A percentile compares a stretch with the other conserved stretches of the same genome.
Evolutionary conservation across 2,888 invertebrate species (phyloP).

Genomic region (Limnephilus lunatus): DNA sequence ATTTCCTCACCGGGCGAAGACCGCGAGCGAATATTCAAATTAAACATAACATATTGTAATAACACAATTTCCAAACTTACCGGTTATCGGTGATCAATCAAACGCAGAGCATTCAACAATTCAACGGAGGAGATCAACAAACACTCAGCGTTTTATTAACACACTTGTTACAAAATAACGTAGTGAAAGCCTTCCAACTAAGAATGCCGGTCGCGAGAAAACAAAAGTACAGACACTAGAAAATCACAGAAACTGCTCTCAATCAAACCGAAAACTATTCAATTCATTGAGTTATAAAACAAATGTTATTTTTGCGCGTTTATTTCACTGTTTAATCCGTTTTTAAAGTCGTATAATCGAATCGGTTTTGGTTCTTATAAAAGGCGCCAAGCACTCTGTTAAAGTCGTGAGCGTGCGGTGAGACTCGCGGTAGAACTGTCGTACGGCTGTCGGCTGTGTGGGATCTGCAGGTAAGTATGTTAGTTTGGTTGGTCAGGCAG

Average conservation of each 20-base stretch:
- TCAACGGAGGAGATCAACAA: slow-evolving; percentile 23
- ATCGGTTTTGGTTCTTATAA: not conserved
- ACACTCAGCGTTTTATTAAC: not conserved
- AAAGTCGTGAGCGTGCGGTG: slow-evolving; percentile 1
- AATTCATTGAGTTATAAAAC: not conserved
- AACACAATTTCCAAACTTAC: slow-evolving; percentile 37
- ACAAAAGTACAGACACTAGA: not conserved
- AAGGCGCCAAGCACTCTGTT: not conserved
- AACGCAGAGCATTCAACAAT: not conserved
- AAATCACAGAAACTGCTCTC: not conserved
- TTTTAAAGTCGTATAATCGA: not conserved
- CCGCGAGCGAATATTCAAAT: not conserved
- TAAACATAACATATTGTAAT: not conserved
- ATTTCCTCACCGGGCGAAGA: not conserved
- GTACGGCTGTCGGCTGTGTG: not conserved
- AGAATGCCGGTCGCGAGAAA: not conserved
- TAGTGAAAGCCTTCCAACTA: slow-evolving; percentile 29
- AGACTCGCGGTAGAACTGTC: slow-evolving; percentile 13
- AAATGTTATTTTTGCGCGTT: not conserved
- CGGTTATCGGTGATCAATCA: slow-evolving; percentile 48
- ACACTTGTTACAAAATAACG: slow-evolving; percentile 42
- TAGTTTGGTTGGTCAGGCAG: not conserved
- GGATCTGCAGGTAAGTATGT: not conserved
- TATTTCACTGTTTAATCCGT: not conserved
- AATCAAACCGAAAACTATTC: not conserved